These are phyloP conservation scores for Pristionchus japonicus DNA, from an alignment of 2,888 invertebrate species.

Conservation along the genomic window DNA sequence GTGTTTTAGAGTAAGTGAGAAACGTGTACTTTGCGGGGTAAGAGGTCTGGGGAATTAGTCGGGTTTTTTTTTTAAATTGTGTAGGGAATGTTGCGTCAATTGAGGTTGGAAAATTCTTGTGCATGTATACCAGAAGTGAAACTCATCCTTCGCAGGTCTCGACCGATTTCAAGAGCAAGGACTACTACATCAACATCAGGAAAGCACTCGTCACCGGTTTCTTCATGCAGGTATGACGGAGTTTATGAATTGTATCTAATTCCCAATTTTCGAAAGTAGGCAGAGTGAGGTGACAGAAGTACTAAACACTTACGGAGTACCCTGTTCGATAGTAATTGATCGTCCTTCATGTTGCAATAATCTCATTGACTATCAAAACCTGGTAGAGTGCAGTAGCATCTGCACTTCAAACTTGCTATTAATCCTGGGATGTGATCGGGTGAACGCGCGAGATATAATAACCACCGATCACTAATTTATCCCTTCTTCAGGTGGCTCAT, in stretches of 20 bases:
- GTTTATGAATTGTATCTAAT: background rate
- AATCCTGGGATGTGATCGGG: no score
- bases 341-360: no score
- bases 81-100: no score
- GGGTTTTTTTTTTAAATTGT: no score
- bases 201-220: conserved; percentile 98
- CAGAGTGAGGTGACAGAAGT: no score
- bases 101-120: background rate
- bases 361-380: background rate
- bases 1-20: background rate
- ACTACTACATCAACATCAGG: conserved; percentile 98
- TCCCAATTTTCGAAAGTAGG: background rate
- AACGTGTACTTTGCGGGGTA: background rate
- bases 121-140: background rate
- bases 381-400: background rate
- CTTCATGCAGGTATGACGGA: conserved; percentile 97
- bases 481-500: conserved; percentile 85
- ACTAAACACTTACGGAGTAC: no score
- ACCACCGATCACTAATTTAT: background rate
- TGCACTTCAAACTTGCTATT: no score
- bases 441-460: no score
- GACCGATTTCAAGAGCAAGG: conserved; percentile 95
- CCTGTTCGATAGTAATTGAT: no score
- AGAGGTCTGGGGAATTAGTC: background rate
- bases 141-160: conserved; percentile 78